Conservation (phyloP, 2,888 invertebrate species). For the Pristionchus fissidentatus region DNA sequence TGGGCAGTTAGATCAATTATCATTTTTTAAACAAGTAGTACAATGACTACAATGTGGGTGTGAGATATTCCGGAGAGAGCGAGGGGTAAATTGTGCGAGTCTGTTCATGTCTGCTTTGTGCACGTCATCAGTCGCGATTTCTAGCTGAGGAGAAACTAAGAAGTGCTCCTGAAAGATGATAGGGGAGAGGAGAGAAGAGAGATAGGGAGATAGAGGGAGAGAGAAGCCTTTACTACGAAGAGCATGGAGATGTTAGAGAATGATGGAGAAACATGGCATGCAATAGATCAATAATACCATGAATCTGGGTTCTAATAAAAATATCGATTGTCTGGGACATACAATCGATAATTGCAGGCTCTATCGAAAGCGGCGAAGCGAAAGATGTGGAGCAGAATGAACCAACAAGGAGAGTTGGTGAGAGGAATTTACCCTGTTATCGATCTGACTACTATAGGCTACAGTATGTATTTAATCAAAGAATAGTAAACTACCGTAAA, state of each 20-base stretch:
- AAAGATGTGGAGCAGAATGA: slow-evolving; percentile 42
- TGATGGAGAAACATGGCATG: too few relatives aligned
- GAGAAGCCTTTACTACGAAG: slow-evolving; percentile 15
- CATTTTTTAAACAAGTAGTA: too few relatives aligned
- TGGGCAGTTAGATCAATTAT: too few relatives aligned
- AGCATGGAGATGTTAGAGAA: too few relatives aligned
- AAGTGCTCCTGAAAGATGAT: slow-evolving; percentile 36
- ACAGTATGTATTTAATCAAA: background rate
- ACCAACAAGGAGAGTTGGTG: slow-evolving; percentile 27
- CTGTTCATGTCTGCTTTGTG: background rate
- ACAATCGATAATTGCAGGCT: background rate
- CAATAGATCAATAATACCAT: too few relatives aligned
- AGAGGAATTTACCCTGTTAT: background rate
- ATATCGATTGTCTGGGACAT: too few relatives aligned
- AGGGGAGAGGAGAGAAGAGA: background rate
- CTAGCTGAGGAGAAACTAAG: slow-evolving; percentile 1
- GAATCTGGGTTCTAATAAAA: too few relatives aligned
- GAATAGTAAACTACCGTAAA: too few relatives aligned
- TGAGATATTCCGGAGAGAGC: too few relatives aligned
- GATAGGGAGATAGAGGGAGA: too few relatives aligned
- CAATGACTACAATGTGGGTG: background rate
- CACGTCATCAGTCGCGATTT: slow-evolving; percentile 22
- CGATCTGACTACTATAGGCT: background rate
- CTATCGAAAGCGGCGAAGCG: slow-evolving; percentile 43
- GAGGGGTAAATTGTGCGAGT: background rate